A percentile compares a stretch with the other conserved stretches of the same genome.
Evolutionary conservation across 2,797 vertebrate genomes (phyloP).

Genomic region (Merluccius polli): DNA sequence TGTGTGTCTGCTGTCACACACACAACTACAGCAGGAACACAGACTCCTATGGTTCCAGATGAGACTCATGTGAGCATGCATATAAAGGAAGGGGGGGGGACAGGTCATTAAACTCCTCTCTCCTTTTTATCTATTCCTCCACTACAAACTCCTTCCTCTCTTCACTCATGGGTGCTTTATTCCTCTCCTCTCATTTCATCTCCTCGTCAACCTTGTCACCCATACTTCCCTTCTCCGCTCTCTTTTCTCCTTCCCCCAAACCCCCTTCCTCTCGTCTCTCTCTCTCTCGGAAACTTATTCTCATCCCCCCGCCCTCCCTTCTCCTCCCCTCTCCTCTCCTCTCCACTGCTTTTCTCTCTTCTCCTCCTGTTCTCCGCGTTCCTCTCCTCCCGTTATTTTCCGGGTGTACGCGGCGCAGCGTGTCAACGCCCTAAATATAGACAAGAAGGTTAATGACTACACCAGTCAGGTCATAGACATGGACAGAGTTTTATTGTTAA

Average conservation of each 20-base stretch:
- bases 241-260: neutral
- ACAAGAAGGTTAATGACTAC: constrained; percentile 75
- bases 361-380: constrained; percentile 3
- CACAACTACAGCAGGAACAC: neutral
- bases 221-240: neutral
- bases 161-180: neutral
- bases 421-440: constrained; percentile 68
- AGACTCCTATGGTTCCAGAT: neutral
- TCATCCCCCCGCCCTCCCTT: constrained; percentile 20
- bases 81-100: neutral
- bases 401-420: constrained; percentile 55
- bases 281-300: constrained; percentile 10
- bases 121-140: constrained; percentile 39
- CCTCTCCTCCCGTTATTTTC: constrained; percentile 49
- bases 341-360: constrained; percentile 23
- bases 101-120: constrained; percentile 40
- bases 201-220: neutral
- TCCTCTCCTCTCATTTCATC: neutral
- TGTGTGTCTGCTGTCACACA: neutral
- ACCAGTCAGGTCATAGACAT: constrained; percentile 47
- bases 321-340: constrained; percentile 25
- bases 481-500: constrained; percentile 47
- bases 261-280: constrained; percentile 4
- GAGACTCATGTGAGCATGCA: neutral
- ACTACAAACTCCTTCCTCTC: neutral